phyloP scores from a whole-genome alignment of 2,888 invertebrate species.

The Rhaphigaster nebulosa region DNA sequence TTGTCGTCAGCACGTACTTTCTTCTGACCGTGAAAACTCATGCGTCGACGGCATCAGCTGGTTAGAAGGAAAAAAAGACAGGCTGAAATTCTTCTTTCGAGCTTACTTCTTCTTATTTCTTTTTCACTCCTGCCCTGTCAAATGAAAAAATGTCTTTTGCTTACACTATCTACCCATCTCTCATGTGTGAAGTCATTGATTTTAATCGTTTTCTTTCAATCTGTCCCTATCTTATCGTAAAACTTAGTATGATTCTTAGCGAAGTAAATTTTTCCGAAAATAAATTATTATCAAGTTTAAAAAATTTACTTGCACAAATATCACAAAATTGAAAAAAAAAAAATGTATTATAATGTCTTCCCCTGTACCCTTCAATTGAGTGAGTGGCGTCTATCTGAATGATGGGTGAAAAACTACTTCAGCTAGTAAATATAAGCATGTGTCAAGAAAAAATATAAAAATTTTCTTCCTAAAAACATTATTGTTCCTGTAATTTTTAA shows the following conservation, averaged over 20 bases:
- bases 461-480: too few relatives aligned
- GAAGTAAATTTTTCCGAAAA: too few relatives aligned
- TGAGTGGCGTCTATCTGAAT: too few relatives aligned
- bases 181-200: neutral
- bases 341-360: too few relatives aligned
- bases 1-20: constrained; percentile 49
- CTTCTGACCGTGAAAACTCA: constrained; percentile 42
- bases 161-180: neutral
- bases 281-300: too few relatives aligned
- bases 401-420: too few relatives aligned
- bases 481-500: too few relatives aligned
- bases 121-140: neutral
- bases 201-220: neutral
- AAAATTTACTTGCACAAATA: too few relatives aligned
- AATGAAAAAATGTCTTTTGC: neutral
- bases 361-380: too few relatives aligned
- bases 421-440: too few relatives aligned
- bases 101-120: neutral
- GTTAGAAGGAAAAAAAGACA: neutral
- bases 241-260: neutral
- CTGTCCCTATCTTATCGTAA: neutral
- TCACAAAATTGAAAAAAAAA: too few relatives aligned
- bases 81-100: neutral
- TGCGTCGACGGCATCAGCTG: constrained; percentile 31
- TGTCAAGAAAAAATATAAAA: too few relatives aligned